Evolutionary conservation across 1,140 invertebrate species (phyloP), one percentile per base, ranked within the genome.

Genomic region (Thaumetopoea pityocampa): DNA sequence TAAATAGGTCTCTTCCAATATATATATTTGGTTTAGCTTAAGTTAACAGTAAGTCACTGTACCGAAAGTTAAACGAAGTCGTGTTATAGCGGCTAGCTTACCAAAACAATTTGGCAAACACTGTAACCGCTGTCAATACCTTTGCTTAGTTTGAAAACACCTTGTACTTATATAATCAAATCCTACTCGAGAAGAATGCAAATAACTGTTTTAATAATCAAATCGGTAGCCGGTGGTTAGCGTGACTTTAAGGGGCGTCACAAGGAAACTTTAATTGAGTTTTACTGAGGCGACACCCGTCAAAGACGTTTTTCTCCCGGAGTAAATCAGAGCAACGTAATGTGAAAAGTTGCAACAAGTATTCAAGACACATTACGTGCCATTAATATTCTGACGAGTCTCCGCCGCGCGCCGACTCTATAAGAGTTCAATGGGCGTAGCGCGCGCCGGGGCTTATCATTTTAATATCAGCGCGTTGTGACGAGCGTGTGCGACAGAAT

Each of bases 321-420:
- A 72, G 62, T 68, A 74, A 79, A 72, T 72, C 64, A 59, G 56
- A 62, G 47, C 62, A 49, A 48, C 52, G 51, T 83, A 83, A 80
- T 83, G 70, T 76, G 71, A 83, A 83, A 83, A 83, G 76, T 83
- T 83, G 65, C 79, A 80, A 79, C 61, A 78, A 78, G 73, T 76
- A 80, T 80, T 76, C 71, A 56, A 59, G 74, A 76, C 58, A 63
- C 74, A 71, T 77, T 80, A 80, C 70, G 55, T 62, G 53, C 67
- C 58, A 72, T 80, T 80, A 80, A 79, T 79, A 78, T 80, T 80
- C 73, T 63, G 70, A 67, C 61, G 58, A 68, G 68, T 63, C 53
- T 51, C 37, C 55, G 62, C 54, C 63, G 43, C 32, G n/a, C 36
- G 50, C 42, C 35, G 55, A 60, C 50, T 65, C 61, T 56, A 67